Conservation (phyloP, 1,140 invertebrate genomes). For the Meloidogyne chitwoodi region DNA sequence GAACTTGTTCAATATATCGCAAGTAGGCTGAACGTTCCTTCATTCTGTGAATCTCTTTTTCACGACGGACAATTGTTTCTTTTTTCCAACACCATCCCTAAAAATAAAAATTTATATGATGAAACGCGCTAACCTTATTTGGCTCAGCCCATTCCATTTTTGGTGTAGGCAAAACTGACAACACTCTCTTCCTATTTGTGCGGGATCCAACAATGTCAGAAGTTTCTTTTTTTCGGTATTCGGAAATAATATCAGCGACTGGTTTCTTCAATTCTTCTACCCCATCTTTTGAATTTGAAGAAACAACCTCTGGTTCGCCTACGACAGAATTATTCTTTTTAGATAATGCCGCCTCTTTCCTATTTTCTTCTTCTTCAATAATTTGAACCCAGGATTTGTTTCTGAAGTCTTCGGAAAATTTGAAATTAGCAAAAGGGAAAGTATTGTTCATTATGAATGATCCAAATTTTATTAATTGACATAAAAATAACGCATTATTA, state of each 20-base stretch:
- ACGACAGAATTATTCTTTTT: background rate
- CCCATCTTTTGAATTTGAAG: background rate
- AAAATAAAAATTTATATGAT: background rate
- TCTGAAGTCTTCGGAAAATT: background rate
- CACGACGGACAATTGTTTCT: slow-evolving; percentile 6
- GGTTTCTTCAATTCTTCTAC: background rate
- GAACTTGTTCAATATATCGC: slow-evolving; percentile 6
- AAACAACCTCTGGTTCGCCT: background rate
- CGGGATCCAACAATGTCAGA: background rate
- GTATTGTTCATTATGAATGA: background rate
- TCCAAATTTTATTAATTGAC: background rate
- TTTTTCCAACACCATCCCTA: slow-evolving; percentile 9
- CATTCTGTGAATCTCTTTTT: slow-evolving; percentile 10
- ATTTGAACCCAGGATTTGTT: slow-evolving; percentile 16
- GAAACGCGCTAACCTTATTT: background rate
- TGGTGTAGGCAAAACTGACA: background rate
- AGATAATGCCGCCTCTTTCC: background rate
- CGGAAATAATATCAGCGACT: background rate
- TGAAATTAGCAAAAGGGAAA: background rate
- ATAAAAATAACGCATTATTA: background rate
- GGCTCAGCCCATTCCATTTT: background rate
- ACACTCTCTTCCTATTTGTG: background rate
- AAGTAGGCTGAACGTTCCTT: slow-evolving; percentile 4
- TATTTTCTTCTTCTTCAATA: slow-evolving; percentile 16
- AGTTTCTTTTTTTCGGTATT: background rate